These are phyloP conservation scores for Pantherophis guttatus DNA, from an alignment of 2,113 vertebrate species.

Conservation along the genomic window DNA sequence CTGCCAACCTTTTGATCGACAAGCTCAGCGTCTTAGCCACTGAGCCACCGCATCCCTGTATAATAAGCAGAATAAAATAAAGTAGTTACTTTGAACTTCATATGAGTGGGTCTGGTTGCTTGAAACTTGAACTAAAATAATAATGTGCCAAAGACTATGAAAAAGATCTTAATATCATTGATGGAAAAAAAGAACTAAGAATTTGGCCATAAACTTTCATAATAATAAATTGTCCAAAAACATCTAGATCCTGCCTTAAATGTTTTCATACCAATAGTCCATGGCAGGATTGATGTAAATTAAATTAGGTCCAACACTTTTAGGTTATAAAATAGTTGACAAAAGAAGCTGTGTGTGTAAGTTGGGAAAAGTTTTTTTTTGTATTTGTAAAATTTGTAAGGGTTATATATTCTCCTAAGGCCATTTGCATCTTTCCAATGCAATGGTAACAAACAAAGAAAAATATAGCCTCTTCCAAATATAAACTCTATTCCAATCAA, in stretches of 20 bases:
- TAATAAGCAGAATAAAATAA: neutral
- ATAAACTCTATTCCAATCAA: neutral
- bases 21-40: neutral
- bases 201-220: neutral
- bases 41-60: neutral
- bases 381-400: neutral
- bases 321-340: neutral
- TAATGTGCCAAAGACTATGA: neutral
- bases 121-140: neutral
- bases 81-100: neutral
- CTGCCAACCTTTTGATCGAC: too few relatives aligned
- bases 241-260: neutral
- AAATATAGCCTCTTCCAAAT: neutral
- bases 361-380: neutral
- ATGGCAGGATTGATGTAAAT: neutral
- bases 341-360: neutral
- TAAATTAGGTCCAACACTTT: neutral
- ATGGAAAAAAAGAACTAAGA: neutral
- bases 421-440: neutral
- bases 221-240: neutral
- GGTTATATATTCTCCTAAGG: neutral
- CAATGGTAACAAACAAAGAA: neutral
- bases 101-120: neutral
- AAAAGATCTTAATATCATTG: neutral
- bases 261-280: neutral